Percentiles rank a stretch among this genome's conserved stretches.
phyloP scores from a whole-genome alignment of 2,888 invertebrate species.

The Bombylius major region DNA sequence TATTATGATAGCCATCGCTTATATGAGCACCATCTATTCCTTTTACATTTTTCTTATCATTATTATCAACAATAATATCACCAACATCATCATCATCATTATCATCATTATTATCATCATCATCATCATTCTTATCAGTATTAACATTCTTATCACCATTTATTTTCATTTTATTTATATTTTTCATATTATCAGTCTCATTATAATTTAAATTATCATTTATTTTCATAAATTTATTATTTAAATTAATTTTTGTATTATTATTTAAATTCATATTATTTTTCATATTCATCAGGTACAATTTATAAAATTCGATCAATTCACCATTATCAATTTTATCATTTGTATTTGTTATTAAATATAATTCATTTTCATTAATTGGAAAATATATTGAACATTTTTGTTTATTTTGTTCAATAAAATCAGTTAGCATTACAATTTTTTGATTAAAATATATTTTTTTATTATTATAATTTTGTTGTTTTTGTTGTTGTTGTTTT shows the following conservation, averaged over 20 bases:
- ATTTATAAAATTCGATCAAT: conserved; percentile 14
- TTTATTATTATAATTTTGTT: conserved; percentile 14
- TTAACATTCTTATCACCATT: no score
- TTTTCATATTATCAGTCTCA: neutral
- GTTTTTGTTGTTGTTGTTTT: conserved; percentile 17
- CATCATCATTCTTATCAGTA: neutral
- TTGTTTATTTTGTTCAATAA: conserved; percentile 68
- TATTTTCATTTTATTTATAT: neutral
- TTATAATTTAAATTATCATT: neutral
- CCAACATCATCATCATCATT: no score
- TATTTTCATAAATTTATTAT: neutral
- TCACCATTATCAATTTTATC: conserved; percentile 13
- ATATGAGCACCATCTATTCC: neutral
- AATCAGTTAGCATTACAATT: conserved; percentile 84
- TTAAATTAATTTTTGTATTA: neutral
- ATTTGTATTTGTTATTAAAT: conserved; percentile 24
- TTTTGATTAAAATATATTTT: conserved; percentile 37
- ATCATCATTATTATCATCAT: neutral
- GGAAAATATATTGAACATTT: conserved; percentile 90
- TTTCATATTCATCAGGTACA: conserved; percentile 7
- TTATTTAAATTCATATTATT: neutral
- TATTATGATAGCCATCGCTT: neutral
- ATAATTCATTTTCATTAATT: conserved; percentile 40
- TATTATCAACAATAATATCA: neutral
- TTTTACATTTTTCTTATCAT: neutral